A percentile compares a stretch with the other conserved stretches of the same genome.
These are phyloP conservation scores for Gila robusta DNA, from an alignment of 2,797 vertebrate species.

Conservation along the genomic window DNA sequence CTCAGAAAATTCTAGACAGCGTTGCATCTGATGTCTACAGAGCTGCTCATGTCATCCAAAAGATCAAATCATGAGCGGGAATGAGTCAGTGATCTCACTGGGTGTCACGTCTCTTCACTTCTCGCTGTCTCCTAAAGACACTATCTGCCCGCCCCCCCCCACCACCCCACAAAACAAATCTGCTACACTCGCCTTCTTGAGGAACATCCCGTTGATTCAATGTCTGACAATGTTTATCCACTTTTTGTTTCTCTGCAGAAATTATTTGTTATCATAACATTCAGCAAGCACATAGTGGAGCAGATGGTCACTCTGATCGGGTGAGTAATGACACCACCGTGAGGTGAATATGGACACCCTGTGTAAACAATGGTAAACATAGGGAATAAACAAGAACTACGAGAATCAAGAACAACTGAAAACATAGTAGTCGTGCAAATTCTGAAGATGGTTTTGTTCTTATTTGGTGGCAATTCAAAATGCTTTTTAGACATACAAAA, in stretches of 20 bases:
- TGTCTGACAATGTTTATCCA: slow-evolving; percentile 51
- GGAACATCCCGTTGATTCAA: slow-evolving; percentile 55
- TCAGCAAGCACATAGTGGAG: slow-evolving; percentile 99
- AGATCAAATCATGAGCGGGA: slow-evolving; percentile 64
- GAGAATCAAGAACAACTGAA: background rate
- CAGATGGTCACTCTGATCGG: slow-evolving; percentile 98
- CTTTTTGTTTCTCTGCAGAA: slow-evolving; percentile 83
- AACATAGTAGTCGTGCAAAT: background rate
- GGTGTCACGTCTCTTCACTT: slow-evolving; percentile 54
- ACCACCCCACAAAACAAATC: background rate
- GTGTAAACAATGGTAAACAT: slow-evolving; percentile 4
- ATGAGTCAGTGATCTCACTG: slow-evolving; percentile 73
- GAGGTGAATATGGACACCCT: background rate
- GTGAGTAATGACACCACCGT: slow-evolving; percentile 82
- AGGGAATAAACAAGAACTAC: background rate
- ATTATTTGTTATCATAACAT: slow-evolving; percentile 97
- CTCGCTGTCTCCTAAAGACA: slow-evolving; percentile 66
- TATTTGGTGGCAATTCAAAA: background rate
- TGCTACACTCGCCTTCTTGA: background rate
- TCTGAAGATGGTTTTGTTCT: background rate
- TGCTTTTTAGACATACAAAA: background rate
- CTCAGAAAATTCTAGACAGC: slow-evolving; percentile 69
- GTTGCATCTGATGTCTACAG: slow-evolving; percentile 58
- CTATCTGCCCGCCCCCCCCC: slow-evolving; percentile 17
- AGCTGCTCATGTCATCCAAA: slow-evolving; percentile 58